Conservation (phyloP, 2,797 vertebrate species). For the Antrozous pallidus region DNA sequence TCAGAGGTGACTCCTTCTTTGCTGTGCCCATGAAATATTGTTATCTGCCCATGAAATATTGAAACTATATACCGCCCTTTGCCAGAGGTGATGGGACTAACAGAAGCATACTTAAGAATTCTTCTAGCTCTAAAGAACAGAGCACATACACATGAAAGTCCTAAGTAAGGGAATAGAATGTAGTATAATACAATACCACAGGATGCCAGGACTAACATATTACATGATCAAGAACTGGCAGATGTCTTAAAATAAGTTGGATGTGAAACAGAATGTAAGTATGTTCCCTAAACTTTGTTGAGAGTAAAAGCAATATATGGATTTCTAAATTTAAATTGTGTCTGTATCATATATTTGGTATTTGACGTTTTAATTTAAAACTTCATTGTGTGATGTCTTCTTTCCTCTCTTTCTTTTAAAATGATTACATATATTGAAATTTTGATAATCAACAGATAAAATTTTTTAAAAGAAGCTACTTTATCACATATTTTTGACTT, state of each 20-base stretch:
- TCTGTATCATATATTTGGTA: neutral
- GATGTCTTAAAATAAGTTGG: conserved; percentile 1
- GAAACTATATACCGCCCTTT: conserved; percentile 51
- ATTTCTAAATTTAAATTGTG: neutral
- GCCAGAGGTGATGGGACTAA: conserved; percentile 44
- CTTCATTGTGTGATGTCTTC: neutral
- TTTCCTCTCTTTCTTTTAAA: conserved; percentile 21
- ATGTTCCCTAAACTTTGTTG: neutral
- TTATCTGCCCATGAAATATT: conserved; percentile 25
- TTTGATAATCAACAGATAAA: neutral
- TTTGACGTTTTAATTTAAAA: conserved; percentile 22
- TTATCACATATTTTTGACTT: neutral
- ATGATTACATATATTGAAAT: neutral
- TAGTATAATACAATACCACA: neutral
- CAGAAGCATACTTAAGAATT: conserved; percentile 12
- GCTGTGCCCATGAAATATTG: conserved; percentile 60
- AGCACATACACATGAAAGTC: conserved; percentile 26
- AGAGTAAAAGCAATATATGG: neutral
- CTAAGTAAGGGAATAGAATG: neutral
- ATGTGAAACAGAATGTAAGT: neutral
- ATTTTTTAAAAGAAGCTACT: neutral
- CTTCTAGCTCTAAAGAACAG: neutral
- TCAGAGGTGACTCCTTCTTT: conserved; percentile 60
- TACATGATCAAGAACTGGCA: neutral
- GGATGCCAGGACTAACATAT: neutral